Conservation (phyloP, 2,797 vertebrate species). For the Rhinoraja longicauda region DNA sequence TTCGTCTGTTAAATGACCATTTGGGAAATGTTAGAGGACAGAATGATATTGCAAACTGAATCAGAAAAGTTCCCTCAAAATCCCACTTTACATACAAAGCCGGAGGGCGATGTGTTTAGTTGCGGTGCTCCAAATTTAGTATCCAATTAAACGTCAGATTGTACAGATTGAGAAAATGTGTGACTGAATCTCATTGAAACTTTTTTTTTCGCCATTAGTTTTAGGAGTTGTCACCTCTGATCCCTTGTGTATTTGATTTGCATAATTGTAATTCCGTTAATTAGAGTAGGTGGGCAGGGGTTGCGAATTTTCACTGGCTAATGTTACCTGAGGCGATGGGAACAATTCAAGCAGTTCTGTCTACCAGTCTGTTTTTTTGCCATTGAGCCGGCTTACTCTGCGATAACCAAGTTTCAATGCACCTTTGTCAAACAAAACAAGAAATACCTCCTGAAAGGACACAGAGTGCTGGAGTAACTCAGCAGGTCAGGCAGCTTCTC, state of each 20-base stretch:
- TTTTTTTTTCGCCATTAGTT: not conserved
- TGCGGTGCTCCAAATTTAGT: slow-evolving; percentile 31
- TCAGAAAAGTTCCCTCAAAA: slow-evolving; percentile 9
- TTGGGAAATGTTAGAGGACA: slow-evolving; percentile 16
- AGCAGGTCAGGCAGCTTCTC: too few species aligned
- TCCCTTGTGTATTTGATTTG: slow-evolving; percentile 30
- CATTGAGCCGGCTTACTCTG: slow-evolving; percentile 9
- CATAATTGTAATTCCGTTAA: slow-evolving; percentile 37
- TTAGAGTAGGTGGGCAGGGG: slow-evolving; percentile 28
- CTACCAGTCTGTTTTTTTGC: slow-evolving; percentile 13
- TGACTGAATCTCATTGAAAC: slow-evolving; percentile 18
- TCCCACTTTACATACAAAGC: slow-evolving; percentile 24
- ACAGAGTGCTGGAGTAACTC: too few species aligned
- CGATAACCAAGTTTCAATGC: slow-evolving; percentile 34
- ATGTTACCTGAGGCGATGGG: slow-evolving; percentile 24
- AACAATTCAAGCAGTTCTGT: slow-evolving; percentile 17
- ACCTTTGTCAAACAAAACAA: slow-evolving; percentile 34
- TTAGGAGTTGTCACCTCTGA: slow-evolving; percentile 33
- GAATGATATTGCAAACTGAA: slow-evolving; percentile 28
- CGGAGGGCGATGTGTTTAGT: not conserved
- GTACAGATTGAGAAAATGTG: not conserved
- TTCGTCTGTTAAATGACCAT: not conserved
- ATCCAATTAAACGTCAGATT: slow-evolving; percentile 22
- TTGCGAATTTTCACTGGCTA: slow-evolving; percentile 33
- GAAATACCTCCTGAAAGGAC: not conserved